Conservation (phyloP, 2,113 vertebrate species). For the Neomonachus schauinslandi region DNA sequence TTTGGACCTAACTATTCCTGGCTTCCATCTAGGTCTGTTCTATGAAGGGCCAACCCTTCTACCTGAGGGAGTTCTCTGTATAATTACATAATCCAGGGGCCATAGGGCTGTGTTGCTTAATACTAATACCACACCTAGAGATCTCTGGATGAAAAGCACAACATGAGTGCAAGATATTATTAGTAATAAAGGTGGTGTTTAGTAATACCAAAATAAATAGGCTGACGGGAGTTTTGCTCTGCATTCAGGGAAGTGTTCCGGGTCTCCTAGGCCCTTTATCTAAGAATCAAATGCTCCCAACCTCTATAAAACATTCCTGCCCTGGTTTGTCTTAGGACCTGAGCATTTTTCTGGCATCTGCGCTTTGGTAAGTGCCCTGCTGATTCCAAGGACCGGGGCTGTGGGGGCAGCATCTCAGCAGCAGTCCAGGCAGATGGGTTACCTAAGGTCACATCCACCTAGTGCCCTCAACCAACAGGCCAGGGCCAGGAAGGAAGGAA, state of each 20-base stretch:
- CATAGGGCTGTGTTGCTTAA: neutral
- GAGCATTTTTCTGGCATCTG: constrained; percentile 38
- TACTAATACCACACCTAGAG: neutral
- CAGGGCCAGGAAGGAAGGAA: neutral
- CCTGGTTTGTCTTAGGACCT: constrained; percentile 48
- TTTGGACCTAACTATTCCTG: neutral
- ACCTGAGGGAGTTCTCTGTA: neutral
- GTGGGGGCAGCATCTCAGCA: neutral
- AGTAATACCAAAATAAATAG: constrained; percentile 51
- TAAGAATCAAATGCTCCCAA: constrained; percentile 45
- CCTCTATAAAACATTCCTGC: constrained; percentile 37
- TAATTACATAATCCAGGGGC: neutral
- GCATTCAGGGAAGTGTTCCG: neutral
- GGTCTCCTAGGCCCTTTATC: constrained; percentile 36
- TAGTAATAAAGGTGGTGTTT: constrained; percentile 60
- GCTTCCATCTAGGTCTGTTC: neutral
- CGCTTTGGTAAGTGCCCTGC: neutral
- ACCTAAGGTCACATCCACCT: neutral
- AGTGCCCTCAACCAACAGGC: neutral
- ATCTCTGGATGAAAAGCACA: constrained; percentile 38
- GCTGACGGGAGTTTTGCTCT: neutral
- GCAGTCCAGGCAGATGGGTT: neutral
- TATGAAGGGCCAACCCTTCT: neutral
- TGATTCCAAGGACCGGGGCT: neutral
- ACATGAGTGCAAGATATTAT: neutral